These are phyloP conservation scores for Ellobius talpinus DNA, from an alignment of 2,113 vertebrate species.

Conservation along the genomic window DNA sequence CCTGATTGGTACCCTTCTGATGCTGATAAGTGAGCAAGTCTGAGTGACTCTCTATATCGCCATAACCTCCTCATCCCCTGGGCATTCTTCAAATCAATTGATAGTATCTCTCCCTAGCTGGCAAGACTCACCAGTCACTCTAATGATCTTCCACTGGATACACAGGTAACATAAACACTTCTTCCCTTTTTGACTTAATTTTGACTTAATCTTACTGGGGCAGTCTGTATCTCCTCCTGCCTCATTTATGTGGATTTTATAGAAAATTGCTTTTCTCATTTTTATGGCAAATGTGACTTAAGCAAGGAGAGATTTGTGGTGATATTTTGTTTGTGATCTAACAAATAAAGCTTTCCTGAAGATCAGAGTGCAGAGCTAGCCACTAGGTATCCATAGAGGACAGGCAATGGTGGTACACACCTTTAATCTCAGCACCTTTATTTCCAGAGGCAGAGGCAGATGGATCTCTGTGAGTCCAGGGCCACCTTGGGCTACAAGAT, in stretches of 20 bases:
- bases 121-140: background rate
- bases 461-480: no score
- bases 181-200: background rate
- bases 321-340: no score
- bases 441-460: no score
- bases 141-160: background rate
- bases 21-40: background rate
- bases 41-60: background rate
- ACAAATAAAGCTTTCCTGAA: no score
- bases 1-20: background rate
- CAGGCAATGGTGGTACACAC: no score
- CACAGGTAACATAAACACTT: background rate
- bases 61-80: background rate
- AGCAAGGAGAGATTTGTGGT: background rate
- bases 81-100: background rate
- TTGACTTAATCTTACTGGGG: background rate
- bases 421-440: no score
- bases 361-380: no score
- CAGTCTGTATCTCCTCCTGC: background rate
- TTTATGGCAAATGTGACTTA: background rate
- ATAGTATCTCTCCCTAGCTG: background rate
- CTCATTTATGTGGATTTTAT: background rate
- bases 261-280: background rate
- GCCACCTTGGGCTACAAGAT: no score
- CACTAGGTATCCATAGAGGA: no score